A percentile compares a stretch with the other conserved stretches of the same genome.
phyloP scores from a whole-genome alignment of 1,140 invertebrate species.

The Lutraria rhynchaena region DNA sequence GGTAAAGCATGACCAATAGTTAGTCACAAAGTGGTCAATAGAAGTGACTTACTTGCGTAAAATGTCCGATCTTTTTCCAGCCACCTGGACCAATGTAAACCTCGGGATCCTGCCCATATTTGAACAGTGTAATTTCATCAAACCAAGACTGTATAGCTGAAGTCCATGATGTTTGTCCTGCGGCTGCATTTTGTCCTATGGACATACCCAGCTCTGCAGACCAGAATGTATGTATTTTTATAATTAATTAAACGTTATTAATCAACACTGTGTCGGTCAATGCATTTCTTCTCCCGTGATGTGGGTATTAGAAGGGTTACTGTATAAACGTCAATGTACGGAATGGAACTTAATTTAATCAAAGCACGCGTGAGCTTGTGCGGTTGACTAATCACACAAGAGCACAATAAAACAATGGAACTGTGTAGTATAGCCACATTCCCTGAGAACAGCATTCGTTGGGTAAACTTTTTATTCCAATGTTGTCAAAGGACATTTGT shows the following conservation, averaged over 20 bases:
- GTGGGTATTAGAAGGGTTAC: too few species aligned
- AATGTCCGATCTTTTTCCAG: constrained; percentile 72
- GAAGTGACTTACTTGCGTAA: constrained; percentile 70
- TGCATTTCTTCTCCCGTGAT: too few species aligned
- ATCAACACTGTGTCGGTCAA: background rate
- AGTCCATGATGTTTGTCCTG: constrained; percentile 67
- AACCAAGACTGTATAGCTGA: constrained; percentile 69
- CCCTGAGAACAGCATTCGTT: constrained; percentile 54
- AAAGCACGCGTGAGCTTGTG: constrained; percentile 56
- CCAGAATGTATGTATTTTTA: background rate
- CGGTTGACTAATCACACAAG: too few species aligned
- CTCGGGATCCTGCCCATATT: constrained; percentile 67
- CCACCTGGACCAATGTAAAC: constrained; percentile 66
- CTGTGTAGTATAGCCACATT: too few species aligned
- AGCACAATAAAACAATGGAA: too few species aligned
- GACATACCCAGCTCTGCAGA: constrained; percentile 61
- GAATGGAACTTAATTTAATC: background rate
- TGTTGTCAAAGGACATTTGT: too few species aligned
- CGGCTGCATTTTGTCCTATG: constrained; percentile 74
- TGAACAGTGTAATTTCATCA: constrained; percentile 69
- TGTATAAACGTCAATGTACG: too few species aligned
- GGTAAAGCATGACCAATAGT: background rate
- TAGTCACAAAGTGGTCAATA: background rate
- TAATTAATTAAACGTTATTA: background rate
- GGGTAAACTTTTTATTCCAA: too few species aligned